Evolutionary conservation across 2,888 invertebrate genomes (phyloP).

Genomic region (Nipponacmea schrenckii): DNA sequence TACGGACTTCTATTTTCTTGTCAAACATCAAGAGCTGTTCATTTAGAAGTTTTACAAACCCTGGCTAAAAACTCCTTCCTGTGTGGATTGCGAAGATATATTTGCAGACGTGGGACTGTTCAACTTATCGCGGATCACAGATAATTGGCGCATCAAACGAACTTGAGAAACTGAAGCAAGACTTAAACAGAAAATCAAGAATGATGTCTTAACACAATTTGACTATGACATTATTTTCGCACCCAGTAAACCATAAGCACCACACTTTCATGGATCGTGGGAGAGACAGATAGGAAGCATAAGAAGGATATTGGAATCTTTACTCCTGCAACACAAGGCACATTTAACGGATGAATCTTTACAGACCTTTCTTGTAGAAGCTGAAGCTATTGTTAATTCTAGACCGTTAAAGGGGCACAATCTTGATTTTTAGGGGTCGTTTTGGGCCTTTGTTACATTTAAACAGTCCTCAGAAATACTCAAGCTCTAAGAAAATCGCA

Average conservation of each 20-base stretch:
- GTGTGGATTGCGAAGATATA: constrained; percentile 52
- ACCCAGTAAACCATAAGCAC: constrained; percentile 38
- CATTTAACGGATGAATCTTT: constrained; percentile 27
- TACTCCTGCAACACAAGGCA: constrained; percentile 19
- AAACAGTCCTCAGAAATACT: too few relatives aligned
- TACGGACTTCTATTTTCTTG: neutral
- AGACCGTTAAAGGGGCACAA: too few relatives aligned
- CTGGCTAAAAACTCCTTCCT: constrained; percentile 47
- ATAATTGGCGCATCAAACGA: constrained; percentile 35
- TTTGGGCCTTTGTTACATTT: too few relatives aligned
- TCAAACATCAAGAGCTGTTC: neutral
- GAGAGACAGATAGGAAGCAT: constrained; percentile 44
- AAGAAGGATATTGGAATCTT: constrained; percentile 27
- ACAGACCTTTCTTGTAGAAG: constrained; percentile 31
- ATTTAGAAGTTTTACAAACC: neutral
- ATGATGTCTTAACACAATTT: constrained; percentile 19
- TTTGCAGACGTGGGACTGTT: constrained; percentile 52
- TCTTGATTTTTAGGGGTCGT: too few relatives aligned
- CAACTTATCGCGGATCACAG: constrained; percentile 32
- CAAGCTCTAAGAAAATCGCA: too few relatives aligned
- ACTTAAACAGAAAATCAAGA: constrained; percentile 23
- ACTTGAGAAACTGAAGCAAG: neutral
- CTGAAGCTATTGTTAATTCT: constrained; percentile 28
- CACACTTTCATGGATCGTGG: constrained; percentile 48
- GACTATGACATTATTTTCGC: constrained; percentile 27